Percentiles rank a stretch among this genome's conserved stretches.
Evolutionary conservation across 2,797 vertebrate species (phyloP).

Genomic region (Pangasius mekongensis): DNA sequence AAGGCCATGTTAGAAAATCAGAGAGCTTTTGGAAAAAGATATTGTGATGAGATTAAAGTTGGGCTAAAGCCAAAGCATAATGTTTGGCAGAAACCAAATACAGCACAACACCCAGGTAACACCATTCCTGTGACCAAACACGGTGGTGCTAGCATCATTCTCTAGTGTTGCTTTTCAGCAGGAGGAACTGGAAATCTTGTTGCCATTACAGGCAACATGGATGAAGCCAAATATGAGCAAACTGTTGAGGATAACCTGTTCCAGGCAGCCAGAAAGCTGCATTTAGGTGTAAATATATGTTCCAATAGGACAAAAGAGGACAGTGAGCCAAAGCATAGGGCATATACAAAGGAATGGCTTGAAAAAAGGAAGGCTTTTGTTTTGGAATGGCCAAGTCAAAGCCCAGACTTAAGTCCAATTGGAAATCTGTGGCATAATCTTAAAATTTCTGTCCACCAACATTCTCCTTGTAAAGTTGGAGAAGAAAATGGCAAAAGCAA

Average conservation of each 20-base stretch:
- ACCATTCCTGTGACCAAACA: background rate
- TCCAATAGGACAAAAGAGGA: background rate
- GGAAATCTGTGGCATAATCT: background rate
- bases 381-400: background rate
- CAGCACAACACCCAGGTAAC: background rate
- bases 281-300: background rate
- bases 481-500: background rate
- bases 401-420: background rate
- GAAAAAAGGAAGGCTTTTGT: background rate
- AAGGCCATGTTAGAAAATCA: background rate
- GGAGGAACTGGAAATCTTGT: background rate
- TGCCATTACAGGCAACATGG: background rate
- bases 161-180: background rate
- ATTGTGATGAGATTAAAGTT: background rate
- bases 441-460: background rate
- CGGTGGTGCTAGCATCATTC: background rate
- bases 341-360: background rate
- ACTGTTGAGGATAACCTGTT: background rate
- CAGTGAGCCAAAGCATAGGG: background rate
- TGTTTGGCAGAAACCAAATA: background rate
- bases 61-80: background rate
- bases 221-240: conserved; percentile 9
- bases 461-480: background rate
- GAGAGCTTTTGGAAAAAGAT: background rate
- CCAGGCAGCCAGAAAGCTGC: background rate